These are phyloP conservation scores for Saturnia pavonia DNA, from an alignment of 2,888 invertebrate species.

Conservation along the genomic window DNA sequence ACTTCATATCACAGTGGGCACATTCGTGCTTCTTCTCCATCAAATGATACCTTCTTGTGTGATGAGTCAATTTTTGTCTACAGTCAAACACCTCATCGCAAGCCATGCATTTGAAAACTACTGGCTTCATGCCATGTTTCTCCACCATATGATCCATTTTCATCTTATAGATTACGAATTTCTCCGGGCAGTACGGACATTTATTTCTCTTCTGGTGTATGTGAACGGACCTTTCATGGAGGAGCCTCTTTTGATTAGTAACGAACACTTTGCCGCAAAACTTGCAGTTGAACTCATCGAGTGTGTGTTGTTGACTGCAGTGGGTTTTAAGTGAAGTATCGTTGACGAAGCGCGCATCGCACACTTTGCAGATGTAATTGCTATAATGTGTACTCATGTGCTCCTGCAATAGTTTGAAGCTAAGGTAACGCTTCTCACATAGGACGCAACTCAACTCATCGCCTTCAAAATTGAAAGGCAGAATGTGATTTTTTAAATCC, in stretches of 20 bases:
- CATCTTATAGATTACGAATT: slow-evolving; percentile 27
- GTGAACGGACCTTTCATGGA: slow-evolving; percentile 56
- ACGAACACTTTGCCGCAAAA: slow-evolving; percentile 56
- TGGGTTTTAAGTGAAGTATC: slow-evolving; percentile 29
- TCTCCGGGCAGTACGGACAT: slow-evolving; percentile 12
- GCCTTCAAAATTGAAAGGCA: slow-evolving; percentile 55
- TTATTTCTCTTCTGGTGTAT: slow-evolving; percentile 24
- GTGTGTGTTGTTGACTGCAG: slow-evolving; percentile 24
- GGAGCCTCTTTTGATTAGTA: slow-evolving; percentile 43
- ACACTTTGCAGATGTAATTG: slow-evolving; percentile 52
- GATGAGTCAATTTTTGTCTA: slow-evolving; percentile 32
- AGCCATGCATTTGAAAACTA: slow-evolving; percentile 44
- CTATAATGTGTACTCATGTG: slow-evolving; percentile 59
- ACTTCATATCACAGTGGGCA: slow-evolving; percentile 36
- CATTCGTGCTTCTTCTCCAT: slow-evolving; percentile 36
- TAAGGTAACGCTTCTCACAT: slow-evolving; percentile 45
- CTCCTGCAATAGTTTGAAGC: slow-evolving; percentile 46
- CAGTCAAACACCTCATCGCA: slow-evolving; percentile 44
- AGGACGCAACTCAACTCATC: slow-evolving; percentile 46
- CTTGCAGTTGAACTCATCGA: slow-evolving; percentile 39
- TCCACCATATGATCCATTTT: slow-evolving; percentile 48
- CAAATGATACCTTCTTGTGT: slow-evolving; percentile 41
- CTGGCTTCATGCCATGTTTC: slow-evolving; percentile 43
- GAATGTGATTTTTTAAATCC: slow-evolving; percentile 49
- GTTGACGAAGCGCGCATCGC: slow-evolving; percentile 40